A percentile compares a stretch with the other conserved stretches of the same genome.
These are phyloP conservation scores for Sinocyclocheilus anophthalmus DNA, from an alignment of 2,113 vertebrate genomes.

Conservation along the genomic window DNA sequence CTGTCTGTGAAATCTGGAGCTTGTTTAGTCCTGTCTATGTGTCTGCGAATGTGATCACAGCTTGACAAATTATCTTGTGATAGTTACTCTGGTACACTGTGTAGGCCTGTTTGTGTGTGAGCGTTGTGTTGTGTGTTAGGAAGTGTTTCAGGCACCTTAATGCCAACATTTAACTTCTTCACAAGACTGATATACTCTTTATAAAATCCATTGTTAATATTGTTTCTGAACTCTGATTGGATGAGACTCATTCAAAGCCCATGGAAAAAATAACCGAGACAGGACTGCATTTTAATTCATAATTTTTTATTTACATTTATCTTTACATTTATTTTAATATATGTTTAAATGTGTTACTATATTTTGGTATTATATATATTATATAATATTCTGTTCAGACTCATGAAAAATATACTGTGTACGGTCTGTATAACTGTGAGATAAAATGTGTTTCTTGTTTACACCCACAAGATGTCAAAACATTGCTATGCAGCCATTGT, in stretches of 20 bases:
- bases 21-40: constrained; percentile 60
- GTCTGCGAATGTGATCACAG: constrained; percentile 57
- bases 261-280: neutral
- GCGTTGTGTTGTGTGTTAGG: constrained; percentile 22
- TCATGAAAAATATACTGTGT: too few species aligned
- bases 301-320: too few species aligned
- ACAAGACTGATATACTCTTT: neutral
- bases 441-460: neutral
- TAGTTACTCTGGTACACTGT: constrained; percentile 35
- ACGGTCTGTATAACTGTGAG: neutral
- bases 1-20: constrained; percentile 62
- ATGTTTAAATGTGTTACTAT: too few species aligned
- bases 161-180: neutral
- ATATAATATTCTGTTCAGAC: too few species aligned
- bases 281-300: neutral
- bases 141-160: constrained; percentile 17
- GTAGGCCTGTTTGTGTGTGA: constrained; percentile 36
- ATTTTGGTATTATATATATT: too few species aligned
- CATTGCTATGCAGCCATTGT: neutral
- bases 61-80: constrained; percentile 57
- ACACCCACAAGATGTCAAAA: neutral
- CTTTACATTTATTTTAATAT: too few species aligned
- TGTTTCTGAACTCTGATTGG: neutral
- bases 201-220: neutral
- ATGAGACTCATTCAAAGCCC: neutral